Evolutionary conservation across 2,113 vertebrate genomes (phyloP).

Genomic region (Microtus ochrogaster): DNA sequence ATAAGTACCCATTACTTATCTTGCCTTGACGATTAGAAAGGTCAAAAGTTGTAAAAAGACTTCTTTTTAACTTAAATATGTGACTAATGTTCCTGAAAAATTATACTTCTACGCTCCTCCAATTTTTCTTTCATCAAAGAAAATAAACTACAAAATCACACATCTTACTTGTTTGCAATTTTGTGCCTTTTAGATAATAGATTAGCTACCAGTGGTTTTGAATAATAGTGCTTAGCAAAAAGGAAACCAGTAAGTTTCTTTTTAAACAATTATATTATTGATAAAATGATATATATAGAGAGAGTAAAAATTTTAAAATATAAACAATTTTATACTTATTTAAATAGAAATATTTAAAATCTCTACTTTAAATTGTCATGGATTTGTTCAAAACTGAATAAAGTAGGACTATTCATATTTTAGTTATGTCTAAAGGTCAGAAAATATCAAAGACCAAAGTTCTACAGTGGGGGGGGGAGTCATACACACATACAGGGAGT

Average conservation of each 20-base stretch:
- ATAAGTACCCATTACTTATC: slow-evolving; percentile 79
- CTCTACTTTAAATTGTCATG: not conserved
- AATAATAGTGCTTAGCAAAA: not conserved
- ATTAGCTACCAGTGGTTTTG: not conserved
- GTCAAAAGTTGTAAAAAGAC: slow-evolving; percentile 81
- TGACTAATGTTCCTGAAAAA: slow-evolving; percentile 80
- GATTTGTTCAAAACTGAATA: not conserved
- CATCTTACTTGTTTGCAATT: not conserved
- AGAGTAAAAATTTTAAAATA: not conserved
- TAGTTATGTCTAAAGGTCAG: not conserved
- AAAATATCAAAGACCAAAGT: not conserved
- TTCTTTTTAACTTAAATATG: slow-evolving; percentile 80
- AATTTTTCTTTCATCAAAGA: slow-evolving; percentile 53
- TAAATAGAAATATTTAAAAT: not conserved
- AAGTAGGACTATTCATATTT: not conserved
- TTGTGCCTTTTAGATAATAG: not conserved
- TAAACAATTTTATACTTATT: not conserved
- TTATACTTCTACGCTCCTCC: not conserved
- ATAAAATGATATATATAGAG: not conserved
- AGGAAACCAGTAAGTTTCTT: not conserved
- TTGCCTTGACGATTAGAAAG: slow-evolving; percentile 82
- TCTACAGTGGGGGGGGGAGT: not conserved
- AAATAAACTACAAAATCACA: slow-evolving; percentile 23
- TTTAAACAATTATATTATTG: not conserved
- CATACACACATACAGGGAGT: not conserved